Base-by-base conservation (phyloP, 2,888 invertebrate species). In the Blastobasis adustella region DNA sequence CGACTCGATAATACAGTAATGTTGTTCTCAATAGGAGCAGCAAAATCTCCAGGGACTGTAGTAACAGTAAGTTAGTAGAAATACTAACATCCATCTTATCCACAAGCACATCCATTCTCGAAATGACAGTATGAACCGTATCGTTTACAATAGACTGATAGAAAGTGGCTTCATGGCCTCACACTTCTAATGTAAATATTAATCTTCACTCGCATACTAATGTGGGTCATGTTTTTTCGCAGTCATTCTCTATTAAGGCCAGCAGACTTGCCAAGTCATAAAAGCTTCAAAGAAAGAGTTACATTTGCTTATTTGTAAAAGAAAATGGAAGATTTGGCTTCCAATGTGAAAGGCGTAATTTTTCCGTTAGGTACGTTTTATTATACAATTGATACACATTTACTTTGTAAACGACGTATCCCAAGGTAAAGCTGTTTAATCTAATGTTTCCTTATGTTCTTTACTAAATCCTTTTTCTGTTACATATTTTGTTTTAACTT, bases 241-340 rank as follows among this genome's bases (percentile, higher is more conserved):
- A 62, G 67, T 70, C 73, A 72, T 58, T 60, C 42, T 66, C 62
- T 65, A 69, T 75, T 74, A 71, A 61, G 67, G 69, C 58, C 61
- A 61, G 57, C 51, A 50, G 54, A 54, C 49, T 54, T 54, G 64
- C 61, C 61, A 59, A 66, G 57, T 69, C 68, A 69, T 49, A n/a
- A 23, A 23, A 23, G 23, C 23, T 23, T 23, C 42, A 37, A 43
- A 7, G 23, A 51, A 44, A 44, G 44, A 44, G 10, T 44, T 23
- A 23, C 23, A 23, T 23, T 23, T 23, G 23, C 23, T 23, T 23
- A 23, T 23, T 23, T 23, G 45, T 53, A 37, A 8, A 7, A 6
- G 47, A 23, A 23, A 23, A 23, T 23, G 23, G 23, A 23, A 23
- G 23, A 23, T 23, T 23, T 23, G 23, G 23, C 23, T 23, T 23